Percentiles rank a stretch among this genome's conserved stretches.
These are phyloP conservation scores for Orchesella flavescens DNA, from an alignment of 2,888 invertebrate species.

Conservation along the genomic window DNA sequence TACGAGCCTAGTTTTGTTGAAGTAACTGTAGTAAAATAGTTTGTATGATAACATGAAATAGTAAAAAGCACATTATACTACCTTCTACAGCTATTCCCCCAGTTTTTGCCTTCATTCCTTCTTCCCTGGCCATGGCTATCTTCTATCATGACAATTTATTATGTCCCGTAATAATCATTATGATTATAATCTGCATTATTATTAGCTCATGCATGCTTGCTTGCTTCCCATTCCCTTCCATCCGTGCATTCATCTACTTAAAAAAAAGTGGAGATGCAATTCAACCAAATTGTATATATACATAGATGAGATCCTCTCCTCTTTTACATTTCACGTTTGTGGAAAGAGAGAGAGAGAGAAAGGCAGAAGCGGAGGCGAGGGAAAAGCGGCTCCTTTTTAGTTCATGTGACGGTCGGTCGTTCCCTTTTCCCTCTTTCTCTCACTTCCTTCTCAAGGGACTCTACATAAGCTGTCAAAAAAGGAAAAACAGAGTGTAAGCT, in stretches of 20 bases:
- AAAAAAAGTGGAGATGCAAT: not conserved
- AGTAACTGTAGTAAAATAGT: not conserved
- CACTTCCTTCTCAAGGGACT: slow-evolving; percentile 13
- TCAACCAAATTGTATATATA: not conserved
- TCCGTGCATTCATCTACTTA: not conserved
- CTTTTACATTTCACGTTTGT: not conserved
- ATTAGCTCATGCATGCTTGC: slow-evolving; percentile 29
- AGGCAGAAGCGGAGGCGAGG: not conserved
- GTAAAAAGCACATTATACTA: slow-evolving; percentile 10
- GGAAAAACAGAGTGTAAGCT: not conserved
- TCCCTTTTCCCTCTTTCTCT: not conserved
- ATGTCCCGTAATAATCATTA: slow-evolving; percentile 41
- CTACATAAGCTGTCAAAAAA: slow-evolving; percentile 14
- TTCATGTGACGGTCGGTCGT: not conserved
- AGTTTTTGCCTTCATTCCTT: not conserved
- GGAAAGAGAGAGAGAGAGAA: not conserved
- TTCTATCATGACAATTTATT: slow-evolving; percentile 29
- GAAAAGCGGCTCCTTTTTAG: too few species aligned
- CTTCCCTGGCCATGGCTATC: slow-evolving; percentile 9
- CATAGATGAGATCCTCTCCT: not conserved
- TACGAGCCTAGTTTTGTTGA: not conserved
- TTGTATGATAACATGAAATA: slow-evolving; percentile 23
- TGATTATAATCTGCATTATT: slow-evolving; percentile 44
- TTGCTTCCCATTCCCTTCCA: not conserved
- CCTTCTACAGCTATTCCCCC: not conserved